Percentiles rank a stretch among this genome's conserved stretches.
Conservation (phyloP, 2,797 vertebrate genomes). For the Sebastes cheni region DNA sequence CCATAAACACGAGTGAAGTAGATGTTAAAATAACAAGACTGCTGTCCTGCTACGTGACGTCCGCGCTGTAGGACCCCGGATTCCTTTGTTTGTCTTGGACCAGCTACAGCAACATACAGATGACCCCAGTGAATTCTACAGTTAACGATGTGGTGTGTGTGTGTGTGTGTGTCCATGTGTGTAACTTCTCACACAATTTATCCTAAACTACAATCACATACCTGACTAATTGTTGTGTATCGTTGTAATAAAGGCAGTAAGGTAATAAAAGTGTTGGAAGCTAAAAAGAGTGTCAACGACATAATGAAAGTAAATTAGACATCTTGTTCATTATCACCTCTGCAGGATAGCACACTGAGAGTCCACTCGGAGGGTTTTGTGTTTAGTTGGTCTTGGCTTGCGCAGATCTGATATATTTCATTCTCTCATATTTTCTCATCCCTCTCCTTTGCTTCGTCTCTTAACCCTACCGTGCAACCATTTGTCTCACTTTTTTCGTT, state of each 20-base stretch:
- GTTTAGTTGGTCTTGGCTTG: slow-evolving; percentile 54
- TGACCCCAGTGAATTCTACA: slow-evolving; percentile 42
- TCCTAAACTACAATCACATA: background rate
- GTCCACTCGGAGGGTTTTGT: slow-evolving; percentile 31
- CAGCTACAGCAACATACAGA: slow-evolving; percentile 42
- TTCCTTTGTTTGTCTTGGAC: slow-evolving; percentile 60
- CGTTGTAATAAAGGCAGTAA: background rate
- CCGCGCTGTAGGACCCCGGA: background rate
- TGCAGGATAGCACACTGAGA: background rate
- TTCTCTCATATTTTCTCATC: slow-evolving; percentile 11
- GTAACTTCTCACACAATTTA: background rate
- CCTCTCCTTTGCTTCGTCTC: background rate
- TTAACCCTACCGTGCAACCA: background rate
- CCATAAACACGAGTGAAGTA: slow-evolving; percentile 35
- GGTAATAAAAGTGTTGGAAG: background rate
- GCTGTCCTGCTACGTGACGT: slow-evolving; percentile 34
- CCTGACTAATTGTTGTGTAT: background rate
- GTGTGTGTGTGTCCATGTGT: background rate
- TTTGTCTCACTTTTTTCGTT: background rate
- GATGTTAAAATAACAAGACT: slow-evolving; percentile 46
- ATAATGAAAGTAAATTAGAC: background rate
- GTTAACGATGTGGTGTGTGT: slow-evolving; percentile 12
- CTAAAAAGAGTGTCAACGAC: background rate
- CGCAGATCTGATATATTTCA: slow-evolving; percentile 23
- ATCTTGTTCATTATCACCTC: background rate